These are phyloP conservation scores for Leptogaster cylindrica DNA, from an alignment of 2,888 invertebrate species.

Conservation along the genomic window DNA sequence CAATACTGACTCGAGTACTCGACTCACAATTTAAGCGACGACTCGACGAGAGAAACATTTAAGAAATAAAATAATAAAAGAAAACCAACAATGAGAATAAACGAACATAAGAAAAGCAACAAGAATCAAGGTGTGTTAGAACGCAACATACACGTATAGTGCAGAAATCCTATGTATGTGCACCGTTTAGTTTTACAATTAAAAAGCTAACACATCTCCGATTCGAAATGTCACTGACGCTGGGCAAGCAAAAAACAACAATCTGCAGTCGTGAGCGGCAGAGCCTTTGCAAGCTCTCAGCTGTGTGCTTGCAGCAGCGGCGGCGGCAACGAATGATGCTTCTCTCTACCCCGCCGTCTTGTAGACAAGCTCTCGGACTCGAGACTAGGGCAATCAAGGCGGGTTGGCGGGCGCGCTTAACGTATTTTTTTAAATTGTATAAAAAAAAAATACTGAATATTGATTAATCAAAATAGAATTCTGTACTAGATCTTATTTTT, in stretches of 20 bases:
- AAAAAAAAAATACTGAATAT: too few relatives aligned
- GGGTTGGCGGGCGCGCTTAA: constrained; percentile 4
- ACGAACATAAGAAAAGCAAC: constrained; percentile 8
- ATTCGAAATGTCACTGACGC: neutral
- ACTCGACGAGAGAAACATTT: constrained; percentile 27
- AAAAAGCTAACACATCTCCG: constrained; percentile 15
- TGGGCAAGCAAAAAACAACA: constrained; percentile 11
- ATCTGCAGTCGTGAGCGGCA: constrained; percentile 22
- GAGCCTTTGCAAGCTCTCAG: constrained; percentile 22
- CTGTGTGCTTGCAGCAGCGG: constrained; percentile 8
- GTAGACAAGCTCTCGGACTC: too few relatives aligned
- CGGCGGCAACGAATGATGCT: too few relatives aligned
- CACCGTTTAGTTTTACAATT: neutral
- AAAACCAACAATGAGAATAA: constrained; percentile 6
- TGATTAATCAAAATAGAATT: too few relatives aligned
- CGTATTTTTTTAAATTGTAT: too few relatives aligned
- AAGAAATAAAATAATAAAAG: constrained; percentile 23
- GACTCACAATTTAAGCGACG: constrained; percentile 20
- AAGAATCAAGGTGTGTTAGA: neutral
- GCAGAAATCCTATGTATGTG: constrained; percentile 3
- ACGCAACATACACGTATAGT: neutral
- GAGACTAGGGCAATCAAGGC: neutral
- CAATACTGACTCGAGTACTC: constrained; percentile 41
- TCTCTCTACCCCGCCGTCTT: too few relatives aligned
- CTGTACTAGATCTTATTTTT: too few relatives aligned